These are phyloP conservation scores for Myrmophylax atrothorax DNA, from an alignment of 2,113 vertebrate species.

Conservation along the genomic window DNA sequence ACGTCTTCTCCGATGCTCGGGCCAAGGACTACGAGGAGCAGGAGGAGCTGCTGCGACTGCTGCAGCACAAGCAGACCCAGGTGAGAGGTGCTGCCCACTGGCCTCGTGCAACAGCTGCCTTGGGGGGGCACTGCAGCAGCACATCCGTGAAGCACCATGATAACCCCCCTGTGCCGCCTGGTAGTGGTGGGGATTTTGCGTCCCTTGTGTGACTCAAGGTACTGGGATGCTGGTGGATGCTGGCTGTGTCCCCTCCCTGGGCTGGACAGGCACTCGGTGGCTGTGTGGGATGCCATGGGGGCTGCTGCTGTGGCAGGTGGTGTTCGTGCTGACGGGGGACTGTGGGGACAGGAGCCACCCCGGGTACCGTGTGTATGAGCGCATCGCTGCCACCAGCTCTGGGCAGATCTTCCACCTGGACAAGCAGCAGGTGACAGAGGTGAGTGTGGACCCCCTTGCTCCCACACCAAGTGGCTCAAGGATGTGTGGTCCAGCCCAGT, in stretches of 20 bases:
- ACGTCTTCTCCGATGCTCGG: conserved; percentile 92
- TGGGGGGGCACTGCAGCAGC: not conserved
- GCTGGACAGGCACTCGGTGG: not conserved
- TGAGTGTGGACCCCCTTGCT: conserved; percentile 38
- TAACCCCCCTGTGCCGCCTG: fast-evolving
- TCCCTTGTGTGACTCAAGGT: fast-evolving
- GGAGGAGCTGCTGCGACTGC: conserved; percentile 83
- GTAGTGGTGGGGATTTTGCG: not conserved
- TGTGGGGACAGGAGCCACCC: conserved; percentile 92
- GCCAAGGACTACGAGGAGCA: conserved; percentile 90
- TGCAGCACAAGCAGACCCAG: conserved; percentile 91
- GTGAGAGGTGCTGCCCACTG: conserved; percentile 53
- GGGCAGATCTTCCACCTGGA: conserved; percentile 95
- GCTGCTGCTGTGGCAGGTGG: conserved; percentile 74
- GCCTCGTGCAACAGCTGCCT: not conserved
- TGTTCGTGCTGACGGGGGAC: conserved; percentile 93
- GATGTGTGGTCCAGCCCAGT: fast-evolving
- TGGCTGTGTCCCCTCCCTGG: not conserved
- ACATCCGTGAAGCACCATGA: fast-evolving
- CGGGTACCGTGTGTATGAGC: conserved; percentile 89
- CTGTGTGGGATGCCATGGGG: not conserved
- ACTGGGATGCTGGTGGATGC: fast-evolving
- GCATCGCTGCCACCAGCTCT: conserved; percentile 89
- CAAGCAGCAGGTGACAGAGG: conserved; percentile 94
- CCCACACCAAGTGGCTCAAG: fast-evolving